Conservation (phyloP, 2,888 invertebrate genomes). For the Oligia latruncula region DNA sequence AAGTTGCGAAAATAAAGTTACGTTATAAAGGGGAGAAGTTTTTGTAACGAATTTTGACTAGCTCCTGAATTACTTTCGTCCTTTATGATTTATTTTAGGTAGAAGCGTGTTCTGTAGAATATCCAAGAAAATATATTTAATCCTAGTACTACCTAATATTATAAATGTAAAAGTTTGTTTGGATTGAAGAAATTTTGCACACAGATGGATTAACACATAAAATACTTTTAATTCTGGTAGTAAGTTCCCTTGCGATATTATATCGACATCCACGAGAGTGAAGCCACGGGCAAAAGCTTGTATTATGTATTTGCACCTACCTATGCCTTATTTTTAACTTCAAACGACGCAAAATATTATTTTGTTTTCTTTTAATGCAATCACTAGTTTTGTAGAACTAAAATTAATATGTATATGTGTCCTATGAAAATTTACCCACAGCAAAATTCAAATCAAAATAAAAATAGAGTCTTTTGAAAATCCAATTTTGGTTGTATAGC, state of each 20-base stretch:
- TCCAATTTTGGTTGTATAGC: too few relatives aligned
- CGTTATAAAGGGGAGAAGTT: constrained; percentile 30
- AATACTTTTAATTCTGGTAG: background rate
- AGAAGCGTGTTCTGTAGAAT: background rate
- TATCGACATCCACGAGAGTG: background rate
- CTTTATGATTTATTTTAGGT: constrained; percentile 13
- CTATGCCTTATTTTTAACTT: background rate
- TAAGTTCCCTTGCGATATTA: background rate
- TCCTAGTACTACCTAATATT: background rate
- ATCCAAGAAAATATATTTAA: background rate
- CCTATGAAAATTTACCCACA: background rate
- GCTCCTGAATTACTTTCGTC: constrained; percentile 28
- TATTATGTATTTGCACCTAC: background rate
- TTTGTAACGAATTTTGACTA: constrained; percentile 24
- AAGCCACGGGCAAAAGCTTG: too few relatives aligned
- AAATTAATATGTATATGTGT: background rate
- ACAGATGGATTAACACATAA: background rate
- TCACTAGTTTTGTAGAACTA: too few relatives aligned
- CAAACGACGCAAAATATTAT: background rate
- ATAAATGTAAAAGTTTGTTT: background rate
- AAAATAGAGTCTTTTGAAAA: background rate
- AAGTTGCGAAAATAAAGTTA: constrained; percentile 30
- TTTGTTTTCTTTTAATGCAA: constrained; percentile 1
- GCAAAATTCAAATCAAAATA: background rate
- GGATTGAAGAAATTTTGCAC: background rate